Conservation (phyloP, 2,113 vertebrate genomes). For the Meles meles region DNA sequence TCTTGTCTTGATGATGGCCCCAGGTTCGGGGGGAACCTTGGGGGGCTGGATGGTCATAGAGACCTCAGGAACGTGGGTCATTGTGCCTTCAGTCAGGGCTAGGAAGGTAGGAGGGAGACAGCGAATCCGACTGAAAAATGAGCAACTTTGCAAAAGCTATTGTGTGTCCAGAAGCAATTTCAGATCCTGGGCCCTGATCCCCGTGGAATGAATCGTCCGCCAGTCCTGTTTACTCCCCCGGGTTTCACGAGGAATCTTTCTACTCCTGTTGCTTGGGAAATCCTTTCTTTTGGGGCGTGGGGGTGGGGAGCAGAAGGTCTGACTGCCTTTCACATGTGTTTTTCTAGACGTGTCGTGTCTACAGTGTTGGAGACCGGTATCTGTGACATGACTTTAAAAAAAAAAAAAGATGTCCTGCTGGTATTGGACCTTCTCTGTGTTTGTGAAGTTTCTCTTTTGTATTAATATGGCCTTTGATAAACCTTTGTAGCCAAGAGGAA, state of each 20-base stretch:
- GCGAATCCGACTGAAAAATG: not conserved
- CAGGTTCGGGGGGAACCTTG: too few relatives aligned
- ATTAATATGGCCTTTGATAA: conserved; percentile 74
- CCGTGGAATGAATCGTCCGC: fast-evolving
- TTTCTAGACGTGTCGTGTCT: conserved; percentile 44
- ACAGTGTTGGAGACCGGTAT: not conserved
- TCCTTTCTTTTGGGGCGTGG: not conserved
- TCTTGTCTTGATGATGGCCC: not conserved
- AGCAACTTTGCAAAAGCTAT: not conserved
- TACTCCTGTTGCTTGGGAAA: not conserved
- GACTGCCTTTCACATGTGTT: conserved; percentile 60
- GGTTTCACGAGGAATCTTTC: not conserved
- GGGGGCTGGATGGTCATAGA: not conserved
- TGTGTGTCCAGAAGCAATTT: not conserved
- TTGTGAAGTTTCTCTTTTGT: conserved; percentile 75
- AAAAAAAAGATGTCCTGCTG: conserved; percentile 18
- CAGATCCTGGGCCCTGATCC: not conserved
- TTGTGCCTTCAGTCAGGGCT: not conserved
- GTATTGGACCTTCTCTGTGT: conserved; percentile 57
- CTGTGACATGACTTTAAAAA: conserved; percentile 15
- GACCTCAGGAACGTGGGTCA: not conserved
- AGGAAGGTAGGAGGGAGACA: not conserved
- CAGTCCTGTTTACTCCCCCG: not conserved
- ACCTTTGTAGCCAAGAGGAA: conserved; percentile 58
- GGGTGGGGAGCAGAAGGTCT: fast-evolving